Percentiles rank a stretch among this genome's conserved stretches.
phyloP scores from a whole-genome alignment of 2,113 vertebrate genomes.

The Pseudonaja textilis region DNA sequence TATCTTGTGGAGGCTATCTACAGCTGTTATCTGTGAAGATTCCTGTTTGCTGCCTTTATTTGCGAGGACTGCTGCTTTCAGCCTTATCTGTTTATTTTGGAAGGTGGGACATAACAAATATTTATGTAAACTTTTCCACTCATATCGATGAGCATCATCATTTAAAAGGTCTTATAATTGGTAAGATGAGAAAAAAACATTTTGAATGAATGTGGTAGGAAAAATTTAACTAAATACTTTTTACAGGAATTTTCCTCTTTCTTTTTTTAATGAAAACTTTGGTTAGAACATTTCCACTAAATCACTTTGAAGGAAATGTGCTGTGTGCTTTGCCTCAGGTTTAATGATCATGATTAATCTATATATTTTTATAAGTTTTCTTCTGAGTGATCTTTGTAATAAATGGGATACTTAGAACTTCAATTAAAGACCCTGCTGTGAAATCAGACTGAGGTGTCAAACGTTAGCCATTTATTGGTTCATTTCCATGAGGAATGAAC shows the following conservation, averaged over 20 bases:
- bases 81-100: too few species aligned
- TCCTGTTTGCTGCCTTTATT: too few species aligned
- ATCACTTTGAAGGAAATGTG: constrained; percentile 18
- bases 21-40: too few species aligned
- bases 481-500: constrained; percentile 32
- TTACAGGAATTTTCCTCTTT: not conserved
- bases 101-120: too few species aligned
- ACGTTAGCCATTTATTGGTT: constrained; percentile 10
- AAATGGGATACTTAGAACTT: constrained; percentile 25
- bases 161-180: not conserved
- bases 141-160: not conserved
- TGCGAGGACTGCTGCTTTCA: too few species aligned
- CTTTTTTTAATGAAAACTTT: not conserved
- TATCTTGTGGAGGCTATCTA: too few species aligned
- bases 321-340: not conserved
- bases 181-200: not conserved
- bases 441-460: constrained; percentile 2
- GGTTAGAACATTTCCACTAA: constrained; percentile 8
- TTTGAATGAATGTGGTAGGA: not conserved
- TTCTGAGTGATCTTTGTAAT: constrained; percentile 23
- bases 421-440: constrained; percentile 30
- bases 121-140: not conserved
- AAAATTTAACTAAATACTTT: not conserved
- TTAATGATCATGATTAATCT: constrained; percentile 36
- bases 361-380: constrained; percentile 25